phyloP scores from a whole-genome alignment of 1,140 invertebrate genomes.

The Dufourea novaeangliae region DNA sequence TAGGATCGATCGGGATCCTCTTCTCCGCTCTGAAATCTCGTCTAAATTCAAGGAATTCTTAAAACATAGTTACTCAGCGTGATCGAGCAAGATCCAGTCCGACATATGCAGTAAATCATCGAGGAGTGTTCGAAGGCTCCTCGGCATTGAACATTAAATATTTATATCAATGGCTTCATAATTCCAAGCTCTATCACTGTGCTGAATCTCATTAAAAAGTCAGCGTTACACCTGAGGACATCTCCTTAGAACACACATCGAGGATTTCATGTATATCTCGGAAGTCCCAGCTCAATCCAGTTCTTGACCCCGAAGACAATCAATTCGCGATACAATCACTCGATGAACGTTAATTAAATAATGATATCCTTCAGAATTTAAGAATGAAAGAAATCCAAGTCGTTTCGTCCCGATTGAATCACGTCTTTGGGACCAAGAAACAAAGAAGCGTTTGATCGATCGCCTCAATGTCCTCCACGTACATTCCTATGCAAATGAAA shows the following conservation, averaged over 20 bases:
- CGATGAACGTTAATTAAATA: background rate
- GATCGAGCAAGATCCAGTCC: background rate
- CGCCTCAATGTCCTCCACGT: background rate
- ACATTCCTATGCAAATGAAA: too few relatives aligned
- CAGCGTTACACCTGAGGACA: too few relatives aligned
- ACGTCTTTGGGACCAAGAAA: constrained; percentile 15
- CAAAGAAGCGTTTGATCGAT: constrained; percentile 9
- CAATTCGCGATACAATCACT: too few relatives aligned
- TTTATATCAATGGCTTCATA: too few relatives aligned
- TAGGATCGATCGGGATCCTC: constrained; percentile 7
- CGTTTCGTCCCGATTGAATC: too few relatives aligned
- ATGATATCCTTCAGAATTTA: background rate
- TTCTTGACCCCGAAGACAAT: background rate
- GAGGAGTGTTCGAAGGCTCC: too few relatives aligned
- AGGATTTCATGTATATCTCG: background rate
- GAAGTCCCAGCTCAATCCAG: background rate
- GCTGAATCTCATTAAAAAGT: too few relatives aligned
- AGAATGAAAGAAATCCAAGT: background rate
- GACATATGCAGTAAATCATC: too few relatives aligned
- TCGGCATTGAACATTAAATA: too few relatives aligned
- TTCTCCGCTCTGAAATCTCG: background rate
- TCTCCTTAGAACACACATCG: too few relatives aligned
- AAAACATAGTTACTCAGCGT: background rate
- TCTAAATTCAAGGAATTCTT: constrained; percentile 50
- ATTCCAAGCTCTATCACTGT: too few relatives aligned